Conservation (phyloP, 2,113 vertebrate species). For the Gavia stellata region DNA sequence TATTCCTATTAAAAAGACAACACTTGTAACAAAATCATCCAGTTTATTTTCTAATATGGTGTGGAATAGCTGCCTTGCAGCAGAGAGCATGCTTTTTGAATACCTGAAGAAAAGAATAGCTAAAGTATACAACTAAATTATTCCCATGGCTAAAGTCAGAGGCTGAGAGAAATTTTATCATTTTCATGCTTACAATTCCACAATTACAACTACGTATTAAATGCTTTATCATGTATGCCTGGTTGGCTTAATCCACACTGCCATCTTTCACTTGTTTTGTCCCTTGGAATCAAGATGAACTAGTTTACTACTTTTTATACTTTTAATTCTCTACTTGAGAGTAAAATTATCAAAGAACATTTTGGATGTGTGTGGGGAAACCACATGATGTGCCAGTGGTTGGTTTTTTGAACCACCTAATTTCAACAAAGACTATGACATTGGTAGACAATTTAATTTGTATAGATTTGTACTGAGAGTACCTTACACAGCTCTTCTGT, state of each 20-base stretch:
- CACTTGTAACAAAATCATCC: not conserved
- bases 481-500: not conserved
- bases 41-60: not conserved
- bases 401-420: not conserved
- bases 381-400: not conserved
- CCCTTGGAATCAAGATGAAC: not conserved
- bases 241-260: not conserved
- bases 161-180: not conserved
- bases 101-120: not conserved
- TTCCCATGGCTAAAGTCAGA: not conserved
- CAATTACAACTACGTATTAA: not conserved
- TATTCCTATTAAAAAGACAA: not conserved
- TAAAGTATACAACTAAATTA: not conserved
- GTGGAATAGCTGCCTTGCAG: not conserved
- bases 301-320: not conserved
- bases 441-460: not conserved
- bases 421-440: not conserved
- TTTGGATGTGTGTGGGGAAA: not conserved
- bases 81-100: not conserved
- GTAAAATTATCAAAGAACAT: not conserved
- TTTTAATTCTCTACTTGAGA: not conserved
- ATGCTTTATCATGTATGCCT: not conserved
- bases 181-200: not conserved
- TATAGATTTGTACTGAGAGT: not conserved
- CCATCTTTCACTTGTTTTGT: not conserved